phyloP scores from a whole-genome alignment of 2,113 vertebrate genomes.

The Pristiophorus japonicus region DNA sequence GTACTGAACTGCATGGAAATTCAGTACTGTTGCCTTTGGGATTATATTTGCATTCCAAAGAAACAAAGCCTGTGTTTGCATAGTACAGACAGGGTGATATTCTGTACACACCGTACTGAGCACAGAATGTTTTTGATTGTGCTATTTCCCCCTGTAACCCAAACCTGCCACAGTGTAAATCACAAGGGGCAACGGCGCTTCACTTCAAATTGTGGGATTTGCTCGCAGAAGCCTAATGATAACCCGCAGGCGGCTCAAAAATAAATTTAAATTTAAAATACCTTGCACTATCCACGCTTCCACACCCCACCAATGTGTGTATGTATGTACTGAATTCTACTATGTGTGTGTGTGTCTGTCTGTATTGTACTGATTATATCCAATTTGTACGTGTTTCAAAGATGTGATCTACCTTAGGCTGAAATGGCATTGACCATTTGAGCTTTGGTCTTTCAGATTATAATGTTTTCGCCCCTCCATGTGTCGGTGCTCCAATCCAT shows the following conservation, averaged over 20 bases:
- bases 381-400: neutral
- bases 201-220: neutral
- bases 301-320: neutral
- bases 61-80: neutral
- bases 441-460: neutral
- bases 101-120: neutral
- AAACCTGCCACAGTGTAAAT: neutral
- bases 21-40: neutral
- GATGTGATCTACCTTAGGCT: neutral
- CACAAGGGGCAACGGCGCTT: neutral
- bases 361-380: neutral
- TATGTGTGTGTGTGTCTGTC: too few relatives aligned
- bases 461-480: too few relatives aligned
- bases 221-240: neutral
- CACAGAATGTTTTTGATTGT: neutral
- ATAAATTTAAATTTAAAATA: neutral
- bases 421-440: neutral
- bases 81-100: neutral
- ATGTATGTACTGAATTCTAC: neutral
- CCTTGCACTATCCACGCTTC: neutral
- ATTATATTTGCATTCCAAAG: neutral
- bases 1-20: neutral
- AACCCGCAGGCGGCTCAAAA: neutral
- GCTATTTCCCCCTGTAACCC: neutral
- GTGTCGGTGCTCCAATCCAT: neutral